Evolutionary conservation across 2,888 invertebrate genomes (phyloP).

Genomic region (Coronaproctus castanopsis): DNA sequence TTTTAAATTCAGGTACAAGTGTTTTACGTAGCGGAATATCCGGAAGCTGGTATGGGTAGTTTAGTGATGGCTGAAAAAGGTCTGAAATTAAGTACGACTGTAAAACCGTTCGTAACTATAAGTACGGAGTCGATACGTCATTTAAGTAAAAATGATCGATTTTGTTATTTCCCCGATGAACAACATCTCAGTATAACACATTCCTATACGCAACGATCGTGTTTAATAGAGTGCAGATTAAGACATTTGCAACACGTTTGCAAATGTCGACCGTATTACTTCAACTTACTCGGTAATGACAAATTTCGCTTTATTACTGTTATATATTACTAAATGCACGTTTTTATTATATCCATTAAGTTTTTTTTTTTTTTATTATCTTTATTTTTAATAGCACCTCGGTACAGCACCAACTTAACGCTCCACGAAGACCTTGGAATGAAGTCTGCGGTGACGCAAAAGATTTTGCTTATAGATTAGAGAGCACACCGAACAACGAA

Average conservation of each 20-base stretch:
- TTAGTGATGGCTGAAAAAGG: slow-evolving; percentile 17
- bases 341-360: too few species aligned
- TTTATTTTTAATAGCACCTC: too few species aligned
- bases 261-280: slow-evolving; percentile 21
- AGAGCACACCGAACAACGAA: too few species aligned
- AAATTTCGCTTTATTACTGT: too few species aligned
- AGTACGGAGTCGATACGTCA: slow-evolving; percentile 20
- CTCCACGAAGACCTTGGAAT: too few species aligned
- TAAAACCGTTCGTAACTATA: slow-evolving; percentile 21
- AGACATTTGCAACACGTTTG: slow-evolving; percentile 19
- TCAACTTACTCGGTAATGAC: slow-evolving; percentile 18
- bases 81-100: slow-evolving; percentile 18
- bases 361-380: too few species aligned
- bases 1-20: slow-evolving; percentile 22
- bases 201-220: slow-evolving; percentile 20
- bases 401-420: too few species aligned
- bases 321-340: background rate
- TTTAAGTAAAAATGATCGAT: slow-evolving; percentile 16
- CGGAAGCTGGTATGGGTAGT: slow-evolving; percentile 21
- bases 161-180: slow-evolving; percentile 22
- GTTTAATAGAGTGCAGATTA: slow-evolving; percentile 21
- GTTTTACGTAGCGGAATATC: slow-evolving; percentile 20
- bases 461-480: too few species aligned
- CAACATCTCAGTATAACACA: slow-evolving; percentile 16
- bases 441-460: too few species aligned